Evolutionary conservation across 1,140 invertebrate species (phyloP).

Genomic region (Ectropis grisescens): DNA sequence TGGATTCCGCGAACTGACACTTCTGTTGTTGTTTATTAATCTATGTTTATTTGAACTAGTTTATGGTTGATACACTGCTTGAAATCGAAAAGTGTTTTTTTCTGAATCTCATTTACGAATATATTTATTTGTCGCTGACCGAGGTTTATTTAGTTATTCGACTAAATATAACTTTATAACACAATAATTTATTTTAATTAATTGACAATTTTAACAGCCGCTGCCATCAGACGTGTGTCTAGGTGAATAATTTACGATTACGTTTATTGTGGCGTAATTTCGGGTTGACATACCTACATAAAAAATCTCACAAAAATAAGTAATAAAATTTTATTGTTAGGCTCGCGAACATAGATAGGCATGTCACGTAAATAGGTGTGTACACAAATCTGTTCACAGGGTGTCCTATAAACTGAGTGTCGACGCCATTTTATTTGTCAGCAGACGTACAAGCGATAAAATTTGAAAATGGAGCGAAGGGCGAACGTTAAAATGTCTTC

Average conservation of each 20-base stretch:
- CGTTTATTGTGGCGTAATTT: too few species aligned
- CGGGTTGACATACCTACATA: too few species aligned
- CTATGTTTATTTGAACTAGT: slow-evolving; percentile 54
- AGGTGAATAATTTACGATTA: too few species aligned
- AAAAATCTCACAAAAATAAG: slow-evolving; percentile 4
- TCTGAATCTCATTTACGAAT: slow-evolving; percentile 15
- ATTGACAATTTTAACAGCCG: too few species aligned
- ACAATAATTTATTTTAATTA: too few species aligned
- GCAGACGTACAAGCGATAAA: slow-evolving; percentile 16
- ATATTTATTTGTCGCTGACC: slow-evolving; percentile 18
- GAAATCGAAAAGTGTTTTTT: slow-evolving; percentile 22
- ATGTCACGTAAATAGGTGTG: slow-evolving; percentile 33
- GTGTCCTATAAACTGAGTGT: slow-evolving; percentile 12
- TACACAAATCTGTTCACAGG: slow-evolving; percentile 30
- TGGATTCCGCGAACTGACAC: slow-evolving; percentile 57
- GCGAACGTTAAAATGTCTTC: slow-evolving; percentile 14
- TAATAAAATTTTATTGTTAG: slow-evolving; percentile 27
- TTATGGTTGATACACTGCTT: slow-evolving; percentile 39
- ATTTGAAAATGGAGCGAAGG: slow-evolving; percentile 14
- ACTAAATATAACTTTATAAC: too few species aligned
- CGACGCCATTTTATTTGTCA: slow-evolving; percentile 21
- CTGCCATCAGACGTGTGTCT: too few species aligned
- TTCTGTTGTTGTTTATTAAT: slow-evolving; percentile 60
- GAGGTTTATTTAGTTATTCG: slow-evolving; percentile 3
- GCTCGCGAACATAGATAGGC: slow-evolving; percentile 20